Base-by-base conservation (phyloP, 2,797 vertebrate genomes). In the Bucorvus abyssinicus region DNA sequence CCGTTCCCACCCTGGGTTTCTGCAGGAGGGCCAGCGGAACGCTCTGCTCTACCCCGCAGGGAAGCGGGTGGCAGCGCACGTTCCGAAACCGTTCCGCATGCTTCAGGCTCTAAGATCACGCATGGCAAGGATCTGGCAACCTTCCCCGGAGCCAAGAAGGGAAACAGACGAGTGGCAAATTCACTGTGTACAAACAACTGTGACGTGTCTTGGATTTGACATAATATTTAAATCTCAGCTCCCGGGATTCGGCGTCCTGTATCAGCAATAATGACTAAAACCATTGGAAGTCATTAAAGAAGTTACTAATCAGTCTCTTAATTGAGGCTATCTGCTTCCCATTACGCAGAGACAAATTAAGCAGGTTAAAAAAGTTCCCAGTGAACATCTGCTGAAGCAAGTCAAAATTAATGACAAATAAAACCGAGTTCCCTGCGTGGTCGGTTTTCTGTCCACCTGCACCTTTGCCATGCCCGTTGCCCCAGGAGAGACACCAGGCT, bases 381-480 rank as follows among this genome's bases (percentile, higher is more conserved):
- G 96, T 91, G 97, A 98, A 97, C 96, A 98, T 97, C 97, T 97
- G 97, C 95, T 94, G 95, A 95, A 97, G 88, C 67, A 92, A 96
- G 97, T 96, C 94, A 97, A 93, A 97, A 97, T 88, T 97, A 97
- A 96, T 94, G 97, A 96, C 75, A 97, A 97, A 97, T 95, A 97
- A 94, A 97, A 92, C 44, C 7, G 40, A 91, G 84, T 38, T 96
- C 79, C 87, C 93, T 93, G 90, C 91, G 95, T 86, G 89, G 82
- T 17, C 95, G 93, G 70, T 90, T 95, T 94, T 94, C 82, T 97
- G 38, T 91, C 93, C 93, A 91, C 74, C 94, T 96, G 87, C 69
- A 96, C 84, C 47, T 40, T 40, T 40, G 38, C 38, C 38, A 40
- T 40, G 38, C 38, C 38, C 38, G 38, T 40, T 20, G 23, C 49